Evolutionary conservation across 2,113 vertebrate genomes (phyloP), one percentile per base, ranked within the genome.

Genomic region (Oceanites oceanicus): DNA sequence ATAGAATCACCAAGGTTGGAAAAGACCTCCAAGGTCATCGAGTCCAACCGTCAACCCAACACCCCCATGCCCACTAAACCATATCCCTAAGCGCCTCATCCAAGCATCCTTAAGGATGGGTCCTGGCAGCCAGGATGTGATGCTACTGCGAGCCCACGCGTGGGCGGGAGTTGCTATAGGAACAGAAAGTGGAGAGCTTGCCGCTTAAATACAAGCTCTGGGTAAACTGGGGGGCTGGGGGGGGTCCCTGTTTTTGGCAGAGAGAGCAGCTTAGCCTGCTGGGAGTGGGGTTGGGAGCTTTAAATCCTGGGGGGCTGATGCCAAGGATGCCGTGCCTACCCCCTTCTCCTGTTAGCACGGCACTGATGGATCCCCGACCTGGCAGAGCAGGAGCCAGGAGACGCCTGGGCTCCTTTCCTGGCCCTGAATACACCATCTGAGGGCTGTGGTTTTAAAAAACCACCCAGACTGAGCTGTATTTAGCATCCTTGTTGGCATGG

Each of bases 91-190:
- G n/a, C n/a, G n/a, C n/a, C n/a, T n/a, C n/a, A n/a, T n/a, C n/a
- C n/a, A n/a, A n/a, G n/a, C n/a, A n/a, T n/a, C n/a, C n/a, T n/a
- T n/a, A n/a, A n/a, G n/a, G n/a, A 61, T 21, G 50, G 50, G 42
- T 84, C 91, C 49, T 71, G 68, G 87, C 59, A 92, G 79, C 47
- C 2, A 10, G 32, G 83, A 36, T 16, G 15, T 4, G 38, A 30
- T 50, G 74, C 36, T 66, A 11, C 93, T 22, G 13, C 0, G 0
- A 82, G 78, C 78, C 53, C 52, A 42, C 1, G 30, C 19, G 82
- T 88, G 86, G 78, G 92, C 42, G 47, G 88, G 71, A 65, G 96
- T 95, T 95, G 95, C 94, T 70, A 90, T 95, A 90, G 96, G 82
- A 95, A 97, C 94, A 30, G 63, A 67, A 92, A 87, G 40, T 15